These are phyloP conservation scores for Palythoa caribaeorum DNA, from an alignment of 92 coral and sea anemone genomes.

Conservation along the genomic window DNA sequence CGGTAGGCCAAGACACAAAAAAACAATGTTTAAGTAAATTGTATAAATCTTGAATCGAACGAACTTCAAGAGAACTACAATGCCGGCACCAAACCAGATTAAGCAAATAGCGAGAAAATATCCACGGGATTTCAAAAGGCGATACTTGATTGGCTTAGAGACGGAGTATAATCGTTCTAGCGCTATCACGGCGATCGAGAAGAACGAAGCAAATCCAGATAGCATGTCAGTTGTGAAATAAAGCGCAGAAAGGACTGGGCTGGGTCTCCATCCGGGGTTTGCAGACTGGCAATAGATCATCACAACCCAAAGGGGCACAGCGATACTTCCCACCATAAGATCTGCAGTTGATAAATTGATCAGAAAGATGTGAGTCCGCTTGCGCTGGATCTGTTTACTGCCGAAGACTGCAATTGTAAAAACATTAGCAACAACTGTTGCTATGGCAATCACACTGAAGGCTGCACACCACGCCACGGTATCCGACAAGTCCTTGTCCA, in stretches of 20 bases:
- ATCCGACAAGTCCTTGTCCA: background rate
- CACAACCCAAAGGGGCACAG: slow-evolving; percentile 2
- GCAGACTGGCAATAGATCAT: background rate
- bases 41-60: slow-evolving; percentile 35
- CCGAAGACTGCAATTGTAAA: slow-evolving; percentile 32
- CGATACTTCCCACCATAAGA: slow-evolving; percentile 23
- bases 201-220: slow-evolving; percentile 32
- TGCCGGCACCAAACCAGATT: slow-evolving; percentile 9
- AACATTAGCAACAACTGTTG: background rate
- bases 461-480: slow-evolving; percentile 7
- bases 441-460: slow-evolving; percentile 8
- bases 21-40: slow-evolving; percentile 26
- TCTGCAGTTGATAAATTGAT: slow-evolving; percentile 32
- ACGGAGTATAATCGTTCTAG: slow-evolving; percentile 37
- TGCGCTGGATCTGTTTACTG: slow-evolving; percentile 22
- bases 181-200: slow-evolving; percentile 36
- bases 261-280: slow-evolving; percentile 2
- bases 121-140: slow-evolving; percentile 22
- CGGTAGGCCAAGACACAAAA: slow-evolving; percentile 38
- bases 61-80: slow-evolving; percentile 29
- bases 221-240: slow-evolving; percentile 44
- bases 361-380: slow-evolving; percentile 32
- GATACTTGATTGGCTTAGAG: slow-evolving; percentile 3
- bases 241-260: background rate
- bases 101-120: slow-evolving; percentile 25